Evolutionary conservation across 2,797 vertebrate species (phyloP).

Genomic region (Glossophaga mutica): DNA sequence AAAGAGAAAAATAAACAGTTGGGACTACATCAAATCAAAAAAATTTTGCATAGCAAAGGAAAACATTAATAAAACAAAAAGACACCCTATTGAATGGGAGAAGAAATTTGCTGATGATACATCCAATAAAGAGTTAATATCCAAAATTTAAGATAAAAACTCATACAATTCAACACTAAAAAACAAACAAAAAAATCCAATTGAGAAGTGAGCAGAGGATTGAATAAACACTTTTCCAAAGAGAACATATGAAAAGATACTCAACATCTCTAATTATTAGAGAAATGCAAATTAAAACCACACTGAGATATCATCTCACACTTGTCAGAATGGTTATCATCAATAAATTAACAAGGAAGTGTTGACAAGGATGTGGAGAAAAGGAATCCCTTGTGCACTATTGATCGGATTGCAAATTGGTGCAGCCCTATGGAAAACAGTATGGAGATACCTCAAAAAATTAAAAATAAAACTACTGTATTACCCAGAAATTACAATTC

Average conservation of each 20-base stretch:
- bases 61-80: background rate
- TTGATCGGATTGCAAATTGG: background rate
- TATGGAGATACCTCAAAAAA: background rate
- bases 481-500: background rate
- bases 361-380: background rate
- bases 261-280: background rate
- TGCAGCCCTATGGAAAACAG: background rate
- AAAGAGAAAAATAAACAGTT: background rate
- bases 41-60: background rate
- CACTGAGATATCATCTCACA: background rate
- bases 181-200: background rate
- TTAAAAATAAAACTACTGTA: background rate
- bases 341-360: background rate
- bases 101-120: background rate
- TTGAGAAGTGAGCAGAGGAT: background rate
- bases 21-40: background rate
- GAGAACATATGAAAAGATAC: background rate
- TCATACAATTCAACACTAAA: background rate
- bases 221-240: background rate
- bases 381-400: background rate
- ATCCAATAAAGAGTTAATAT: background rate
- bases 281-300: background rate
- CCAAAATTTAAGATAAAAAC: background rate
- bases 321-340: background rate
- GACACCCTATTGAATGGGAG: background rate